Evolutionary conservation across 1,140 invertebrate genomes (phyloP).

Genomic region (Lepidurus couesii): DNA sequence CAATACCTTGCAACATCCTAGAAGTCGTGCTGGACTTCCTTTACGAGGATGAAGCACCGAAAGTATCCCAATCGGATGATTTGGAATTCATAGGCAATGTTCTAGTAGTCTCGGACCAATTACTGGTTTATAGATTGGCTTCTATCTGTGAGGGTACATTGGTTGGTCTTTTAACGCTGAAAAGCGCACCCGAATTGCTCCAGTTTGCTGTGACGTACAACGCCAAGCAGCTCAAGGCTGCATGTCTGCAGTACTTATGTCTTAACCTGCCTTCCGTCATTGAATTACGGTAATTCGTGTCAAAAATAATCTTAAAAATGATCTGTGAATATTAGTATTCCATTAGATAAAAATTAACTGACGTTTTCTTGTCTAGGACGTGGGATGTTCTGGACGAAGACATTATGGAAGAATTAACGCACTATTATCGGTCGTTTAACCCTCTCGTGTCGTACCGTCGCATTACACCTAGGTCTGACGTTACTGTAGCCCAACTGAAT

Average conservation of each 20-base stretch:
- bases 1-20: slow-evolving; percentile 50
- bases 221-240: slow-evolving; percentile 57
- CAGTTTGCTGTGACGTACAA: slow-evolving; percentile 63
- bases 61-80: slow-evolving; percentile 52
- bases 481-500: slow-evolving; percentile 51
- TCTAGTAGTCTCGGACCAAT: slow-evolving; percentile 62
- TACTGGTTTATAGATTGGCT: slow-evolving; percentile 57
- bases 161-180: slow-evolving; percentile 55
- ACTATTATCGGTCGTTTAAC: slow-evolving; percentile 54
- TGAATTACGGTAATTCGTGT: slow-evolving; percentile 51
- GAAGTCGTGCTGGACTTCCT: slow-evolving; percentile 59
- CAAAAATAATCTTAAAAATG: slow-evolving; percentile 16
- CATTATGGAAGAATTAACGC: slow-evolving; percentile 54
- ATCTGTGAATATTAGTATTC: neutral
- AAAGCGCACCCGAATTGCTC: slow-evolving; percentile 62
- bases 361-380: slow-evolving; percentile 41
- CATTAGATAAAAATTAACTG: neutral
- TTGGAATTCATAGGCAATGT: slow-evolving; percentile 58
- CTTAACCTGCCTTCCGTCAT: slow-evolving; percentile 61
- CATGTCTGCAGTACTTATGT: slow-evolving; percentile 63
- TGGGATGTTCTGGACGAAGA: slow-evolving; percentile 54
- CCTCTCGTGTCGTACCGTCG: slow-evolving; percentile 49
- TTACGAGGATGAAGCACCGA: slow-evolving; percentile 57
- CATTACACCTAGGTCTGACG: slow-evolving; percentile 57
- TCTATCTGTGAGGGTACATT: slow-evolving; percentile 60